phyloP scores from a whole-genome alignment of 2,113 vertebrate genomes.

The Baryphthengus martii region DNA sequence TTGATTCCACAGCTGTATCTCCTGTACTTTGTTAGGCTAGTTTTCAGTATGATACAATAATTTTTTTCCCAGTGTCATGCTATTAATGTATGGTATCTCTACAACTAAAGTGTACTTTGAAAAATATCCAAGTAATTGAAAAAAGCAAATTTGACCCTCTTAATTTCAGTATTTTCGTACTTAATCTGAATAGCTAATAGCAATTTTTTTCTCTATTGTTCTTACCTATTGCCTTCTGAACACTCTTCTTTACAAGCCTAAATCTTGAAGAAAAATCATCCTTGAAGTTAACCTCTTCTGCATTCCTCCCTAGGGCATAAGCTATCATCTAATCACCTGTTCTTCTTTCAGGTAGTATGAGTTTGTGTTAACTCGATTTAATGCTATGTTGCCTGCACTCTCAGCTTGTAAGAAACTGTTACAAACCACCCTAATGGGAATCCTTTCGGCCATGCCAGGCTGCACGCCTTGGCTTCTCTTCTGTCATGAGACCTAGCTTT shows the following conservation, averaged over 20 bases:
- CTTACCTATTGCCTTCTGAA: background rate
- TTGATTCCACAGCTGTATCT: background rate
- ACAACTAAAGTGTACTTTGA: background rate
- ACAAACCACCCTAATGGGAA: background rate
- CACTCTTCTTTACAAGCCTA: background rate
- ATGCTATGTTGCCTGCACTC: background rate
- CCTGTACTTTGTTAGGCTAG: background rate
- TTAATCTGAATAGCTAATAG: background rate
- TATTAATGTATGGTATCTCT: background rate
- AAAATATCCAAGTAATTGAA: fast-evolving
- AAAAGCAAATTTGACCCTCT: background rate
- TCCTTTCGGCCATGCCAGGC: background rate
- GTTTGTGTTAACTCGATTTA: background rate
- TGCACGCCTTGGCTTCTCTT: background rate
- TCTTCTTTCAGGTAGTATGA: background rate
- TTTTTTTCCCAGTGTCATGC: background rate
- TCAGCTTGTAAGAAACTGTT: background rate
- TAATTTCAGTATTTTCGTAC: background rate
- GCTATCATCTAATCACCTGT: background rate
- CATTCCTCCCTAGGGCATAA: background rate
- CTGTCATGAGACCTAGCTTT: background rate
- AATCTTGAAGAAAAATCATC: background rate
- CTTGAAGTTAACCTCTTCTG: background rate
- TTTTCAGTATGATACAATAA: background rate
- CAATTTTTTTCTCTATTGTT: background rate